Evolutionary conservation across 2,888 invertebrate species (phyloP).

Genomic region (Seira sanloemensis): DNA sequence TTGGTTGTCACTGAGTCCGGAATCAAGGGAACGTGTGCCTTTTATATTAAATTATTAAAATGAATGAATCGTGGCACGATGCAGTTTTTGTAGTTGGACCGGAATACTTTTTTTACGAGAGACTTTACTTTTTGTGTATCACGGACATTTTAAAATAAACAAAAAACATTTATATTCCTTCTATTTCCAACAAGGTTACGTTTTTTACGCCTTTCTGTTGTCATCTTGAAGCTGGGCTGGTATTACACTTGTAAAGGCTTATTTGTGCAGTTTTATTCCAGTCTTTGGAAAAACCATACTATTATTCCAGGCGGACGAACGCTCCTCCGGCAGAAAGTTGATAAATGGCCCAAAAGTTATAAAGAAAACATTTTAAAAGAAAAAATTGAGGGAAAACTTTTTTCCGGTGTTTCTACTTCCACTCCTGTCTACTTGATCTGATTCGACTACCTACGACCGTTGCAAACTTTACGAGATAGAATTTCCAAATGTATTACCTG

Average conservation of each 20-base stretch:
- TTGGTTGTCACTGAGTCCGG: no score
- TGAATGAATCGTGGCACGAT: no score
- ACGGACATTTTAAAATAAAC: no score
- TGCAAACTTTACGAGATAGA: not conserved
- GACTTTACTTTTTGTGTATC: no score
- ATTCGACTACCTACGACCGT: not conserved
- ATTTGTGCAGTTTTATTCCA: not conserved
- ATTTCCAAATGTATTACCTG: no score
- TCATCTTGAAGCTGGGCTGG: not conserved
- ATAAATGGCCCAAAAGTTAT: conserved; percentile 63
- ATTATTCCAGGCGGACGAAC: not conserved
- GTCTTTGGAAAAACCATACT: not conserved
- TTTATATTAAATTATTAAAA: no score
- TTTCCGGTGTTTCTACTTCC: not conserved
- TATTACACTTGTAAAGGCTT: not conserved
- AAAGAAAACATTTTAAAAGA: conserved; percentile 51
- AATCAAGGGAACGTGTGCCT: no score
- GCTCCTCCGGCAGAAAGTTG: conserved; percentile 45
- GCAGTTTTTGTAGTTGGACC: no score
- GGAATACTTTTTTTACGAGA: no score
- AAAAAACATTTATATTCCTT: not conserved
- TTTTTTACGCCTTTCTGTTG: conserved; percentile 38
- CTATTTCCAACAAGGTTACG: conserved; percentile 25
- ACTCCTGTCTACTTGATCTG: not conserved
- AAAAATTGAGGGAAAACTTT: no score